phyloP scores from a whole-genome alignment of 1,140 invertebrate species.

The Tetragnatha versicolor region DNA sequence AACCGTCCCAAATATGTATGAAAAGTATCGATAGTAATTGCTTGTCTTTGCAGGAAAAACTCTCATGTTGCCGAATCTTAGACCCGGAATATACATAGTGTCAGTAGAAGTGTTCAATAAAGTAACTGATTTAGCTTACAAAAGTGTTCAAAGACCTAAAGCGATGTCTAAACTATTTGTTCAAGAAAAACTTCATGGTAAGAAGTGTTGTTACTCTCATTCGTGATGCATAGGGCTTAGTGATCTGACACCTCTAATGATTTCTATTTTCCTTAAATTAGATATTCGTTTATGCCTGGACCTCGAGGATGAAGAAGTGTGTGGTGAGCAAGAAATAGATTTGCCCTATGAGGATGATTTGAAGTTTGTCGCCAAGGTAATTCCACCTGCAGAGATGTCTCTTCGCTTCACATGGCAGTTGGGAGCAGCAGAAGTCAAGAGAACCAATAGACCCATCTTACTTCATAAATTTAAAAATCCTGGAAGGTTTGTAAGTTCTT shows the following conservation, averaged over 20 bases:
- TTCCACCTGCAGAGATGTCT: constrained; percentile 26
- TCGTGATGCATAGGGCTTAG: no score
- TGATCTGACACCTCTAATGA: neutral
- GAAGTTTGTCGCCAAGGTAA: constrained; percentile 13
- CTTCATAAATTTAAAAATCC: constrained; percentile 24
- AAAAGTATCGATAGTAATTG: no score
- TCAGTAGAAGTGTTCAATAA: constrained; percentile 41
- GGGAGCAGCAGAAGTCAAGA: constrained; percentile 13
- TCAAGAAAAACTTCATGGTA: constrained; percentile 44
- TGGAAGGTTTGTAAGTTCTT: constrained; percentile 33
- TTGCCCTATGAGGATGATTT: constrained; percentile 26
- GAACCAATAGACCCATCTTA: constrained; percentile 25
- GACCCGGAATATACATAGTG: constrained; percentile 23
- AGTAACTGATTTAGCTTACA: constrained; percentile 40
- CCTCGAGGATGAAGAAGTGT: neutral
- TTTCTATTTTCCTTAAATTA: no score
- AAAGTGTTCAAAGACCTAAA: constrained; percentile 8
- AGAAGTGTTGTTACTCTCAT: no score
- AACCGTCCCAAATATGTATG: no score
- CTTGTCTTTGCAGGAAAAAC: constrained; percentile 13
- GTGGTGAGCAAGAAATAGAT: constrained; percentile 1
- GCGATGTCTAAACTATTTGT: constrained; percentile 42
- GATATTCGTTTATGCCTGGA: constrained; percentile 8
- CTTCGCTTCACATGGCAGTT: constrained; percentile 40
- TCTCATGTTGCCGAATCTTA: neutral